Base-by-base conservation (phyloP, 2,113 vertebrate genomes). In the Nettapus auritus region DNA sequence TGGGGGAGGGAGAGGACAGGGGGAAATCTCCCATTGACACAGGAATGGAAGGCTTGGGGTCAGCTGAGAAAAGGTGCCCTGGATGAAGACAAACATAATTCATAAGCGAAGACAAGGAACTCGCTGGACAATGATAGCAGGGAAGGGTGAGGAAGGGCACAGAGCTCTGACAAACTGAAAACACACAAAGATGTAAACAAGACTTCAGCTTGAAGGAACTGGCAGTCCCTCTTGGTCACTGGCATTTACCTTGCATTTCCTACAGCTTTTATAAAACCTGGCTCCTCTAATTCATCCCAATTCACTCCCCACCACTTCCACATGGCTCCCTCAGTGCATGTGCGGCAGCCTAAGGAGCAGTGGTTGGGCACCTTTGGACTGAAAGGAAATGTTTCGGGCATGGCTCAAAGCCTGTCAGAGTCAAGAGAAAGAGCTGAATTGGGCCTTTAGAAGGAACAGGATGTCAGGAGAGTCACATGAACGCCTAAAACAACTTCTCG, bases 221-320 rank as follows among this genome's bases (percentile, higher is more conserved):
- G 90, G 92, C 92, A 95, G 90, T 90, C 96, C 92, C 82, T 84
- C 90, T 63, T 82, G 86, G 83, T 75, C 88, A 89, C 86, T 93
- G 83, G 60, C 94, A 93, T 89, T 92, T 88, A 89, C 88, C 56
- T 16, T 56, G 86, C 88, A 56, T 79, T 93, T 96, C 88, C 94
- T 90, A 74, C 60, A 95, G 83, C 89, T 82, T 95, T 97, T 95
- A 80, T 70, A 95, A 73, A 95, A 91, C 71, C 89, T 93, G 85
- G 67, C 88, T 96, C 56, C 75, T 67, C 89, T 89, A 92, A 94
- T 95, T 94, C 74, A 80, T 90, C 85, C 80, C 90, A 90, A 96
- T 88, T 90, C 82, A n/a, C 82, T 86, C 81, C 53, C 86, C 79
- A 84, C 90, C 67, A 46, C 75, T 92, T 89, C 91, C 82, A 79